These are phyloP conservation scores for Taphrorychus bicolor DNA, from an alignment of 2,888 invertebrate genomes.

Conservation along the genomic window DNA sequence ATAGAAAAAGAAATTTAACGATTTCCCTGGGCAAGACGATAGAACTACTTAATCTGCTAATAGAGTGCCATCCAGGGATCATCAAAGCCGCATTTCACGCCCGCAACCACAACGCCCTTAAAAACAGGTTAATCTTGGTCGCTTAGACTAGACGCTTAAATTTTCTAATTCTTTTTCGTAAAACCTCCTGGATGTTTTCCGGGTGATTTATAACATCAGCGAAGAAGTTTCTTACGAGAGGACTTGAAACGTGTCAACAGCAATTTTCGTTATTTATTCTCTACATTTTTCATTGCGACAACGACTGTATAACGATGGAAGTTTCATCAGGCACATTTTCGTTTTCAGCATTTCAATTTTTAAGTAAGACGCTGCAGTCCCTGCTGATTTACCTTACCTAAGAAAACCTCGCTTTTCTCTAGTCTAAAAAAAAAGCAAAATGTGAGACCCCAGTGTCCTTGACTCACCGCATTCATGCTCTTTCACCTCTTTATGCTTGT, in stretches of 20 bases:
- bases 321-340: too few relatives aligned
- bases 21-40: not conserved
- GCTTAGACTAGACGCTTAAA: not conserved
- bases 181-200: constrained; percentile 1
- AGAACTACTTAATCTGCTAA: not conserved
- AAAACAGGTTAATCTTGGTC: constrained; percentile 2
- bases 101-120: not conserved
- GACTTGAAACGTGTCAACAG: not conserved
- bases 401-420: too few relatives aligned
- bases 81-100: not conserved
- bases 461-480: too few relatives aligned
- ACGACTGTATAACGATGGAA: too few relatives aligned
- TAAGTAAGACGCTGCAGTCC: too few relatives aligned
- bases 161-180: constrained; percentile 5
- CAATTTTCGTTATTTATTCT: not conserved
- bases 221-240: not conserved
- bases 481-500: too few relatives aligned
- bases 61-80: not conserved
- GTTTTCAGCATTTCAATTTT: too few relatives aligned
- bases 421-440: too few relatives aligned
- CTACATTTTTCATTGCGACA: constrained; percentile 3
- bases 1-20: not conserved
- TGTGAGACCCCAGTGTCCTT: too few relatives aligned
- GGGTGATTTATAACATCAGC: constrained; percentile 1
- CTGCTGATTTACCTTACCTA: too few relatives aligned